phyloP scores from a whole-genome alignment of 2,113 vertebrate species.

The Dicerorhinus sumatrensis region DNA sequence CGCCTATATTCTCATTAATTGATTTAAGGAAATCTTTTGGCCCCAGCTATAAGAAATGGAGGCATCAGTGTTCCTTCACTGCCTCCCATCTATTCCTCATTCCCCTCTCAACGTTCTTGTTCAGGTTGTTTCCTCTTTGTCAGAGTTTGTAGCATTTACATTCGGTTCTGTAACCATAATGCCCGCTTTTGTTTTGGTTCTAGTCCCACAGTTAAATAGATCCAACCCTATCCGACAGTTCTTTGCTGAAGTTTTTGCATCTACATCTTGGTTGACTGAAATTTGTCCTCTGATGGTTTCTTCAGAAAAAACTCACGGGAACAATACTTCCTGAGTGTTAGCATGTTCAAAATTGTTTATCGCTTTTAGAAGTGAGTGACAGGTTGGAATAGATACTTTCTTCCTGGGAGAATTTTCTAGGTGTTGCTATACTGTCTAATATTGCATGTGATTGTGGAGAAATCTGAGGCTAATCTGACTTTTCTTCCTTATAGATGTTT shows the following conservation, averaged over 20 bases:
- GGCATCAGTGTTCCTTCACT: background rate
- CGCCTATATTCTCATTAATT: background rate
- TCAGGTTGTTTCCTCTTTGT: background rate
- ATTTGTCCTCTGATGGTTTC: background rate
- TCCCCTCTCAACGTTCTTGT: background rate
- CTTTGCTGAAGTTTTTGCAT: background rate
- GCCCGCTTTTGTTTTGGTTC: background rate
- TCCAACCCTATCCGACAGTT: background rate
- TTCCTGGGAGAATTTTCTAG: background rate
- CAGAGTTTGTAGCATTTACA: background rate
- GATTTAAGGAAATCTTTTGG: background rate
- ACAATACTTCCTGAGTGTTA: background rate
- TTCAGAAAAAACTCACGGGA: background rate
- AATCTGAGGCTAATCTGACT: background rate
- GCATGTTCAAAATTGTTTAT: background rate
- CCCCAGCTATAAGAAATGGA: background rate
- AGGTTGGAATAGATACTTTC: background rate
- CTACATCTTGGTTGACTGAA: slow-evolving; percentile 18
- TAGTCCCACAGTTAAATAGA: background rate
- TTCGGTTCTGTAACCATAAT: background rate
- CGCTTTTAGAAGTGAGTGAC: background rate
- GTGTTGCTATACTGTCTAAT: background rate
- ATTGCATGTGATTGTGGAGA: background rate
- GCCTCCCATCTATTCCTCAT: background rate
- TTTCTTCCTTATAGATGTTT: background rate